Percentiles rank a stretch among this genome's conserved stretches.
Conservation (phyloP, 2,888 invertebrate species). For the Agrenia bidenticulata region DNA sequence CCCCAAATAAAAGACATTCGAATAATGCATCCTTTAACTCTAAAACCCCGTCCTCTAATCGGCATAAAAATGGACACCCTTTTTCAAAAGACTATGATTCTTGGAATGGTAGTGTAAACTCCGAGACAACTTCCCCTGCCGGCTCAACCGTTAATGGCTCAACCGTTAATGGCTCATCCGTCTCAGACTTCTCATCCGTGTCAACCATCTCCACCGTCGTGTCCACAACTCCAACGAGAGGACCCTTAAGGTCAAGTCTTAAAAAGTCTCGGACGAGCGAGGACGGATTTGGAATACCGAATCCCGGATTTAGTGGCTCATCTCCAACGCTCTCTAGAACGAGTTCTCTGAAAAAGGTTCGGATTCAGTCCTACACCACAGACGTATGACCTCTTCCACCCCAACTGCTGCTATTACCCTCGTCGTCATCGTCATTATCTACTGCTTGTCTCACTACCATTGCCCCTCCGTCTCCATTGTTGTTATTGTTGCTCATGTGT, state of each 20-base stretch:
- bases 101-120: constrained; percentile 51
- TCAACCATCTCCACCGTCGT: constrained; percentile 51
- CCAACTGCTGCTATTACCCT: neutral
- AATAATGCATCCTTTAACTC: neutral
- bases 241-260: constrained; percentile 75
- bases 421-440: too few relatives aligned
- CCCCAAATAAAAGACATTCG: neutral
- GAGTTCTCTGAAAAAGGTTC: constrained; percentile 85
- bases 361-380: constrained; percentile 88
- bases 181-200: constrained; percentile 44
- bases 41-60: neutral
- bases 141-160: constrained; percentile 32
- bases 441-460: too few relatives aligned
- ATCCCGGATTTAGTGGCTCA: constrained; percentile 79
- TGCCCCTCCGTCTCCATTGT: too few relatives aligned
- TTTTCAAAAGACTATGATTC: constrained; percentile 9
- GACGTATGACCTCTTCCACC: constrained; percentile 65
- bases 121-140: constrained; percentile 40
- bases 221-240: constrained; percentile 56
- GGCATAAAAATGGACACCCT: constrained; percentile 4
- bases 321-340: constrained; percentile 81
- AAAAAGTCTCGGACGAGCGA: constrained; percentile 72
- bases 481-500: too few relatives aligned
- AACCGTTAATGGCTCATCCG: constrained; percentile 38
- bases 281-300: constrained; percentile 75